phyloP scores from a whole-genome alignment of 2,888 invertebrate species.

The Cistogaster globosa region DNA sequence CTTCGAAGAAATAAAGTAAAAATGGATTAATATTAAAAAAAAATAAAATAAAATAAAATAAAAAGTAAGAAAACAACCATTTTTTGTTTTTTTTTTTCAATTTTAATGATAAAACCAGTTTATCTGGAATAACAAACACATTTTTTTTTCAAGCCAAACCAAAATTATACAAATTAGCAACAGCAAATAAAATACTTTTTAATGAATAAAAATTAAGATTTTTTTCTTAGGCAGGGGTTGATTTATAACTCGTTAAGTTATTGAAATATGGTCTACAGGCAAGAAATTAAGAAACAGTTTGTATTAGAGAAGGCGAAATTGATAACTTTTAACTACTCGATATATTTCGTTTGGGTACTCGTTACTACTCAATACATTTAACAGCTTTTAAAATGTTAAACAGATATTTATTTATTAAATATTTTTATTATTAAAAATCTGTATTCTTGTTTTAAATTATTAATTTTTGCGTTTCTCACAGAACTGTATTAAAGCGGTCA shows the following conservation, averaged over 20 bases:
- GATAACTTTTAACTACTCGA: too few relatives aligned
- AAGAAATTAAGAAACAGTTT: neutral
- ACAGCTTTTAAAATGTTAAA: too few relatives aligned
- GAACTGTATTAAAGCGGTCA: too few relatives aligned
- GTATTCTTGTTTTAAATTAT: too few relatives aligned
- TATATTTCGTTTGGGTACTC: too few relatives aligned
- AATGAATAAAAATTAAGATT: neutral
- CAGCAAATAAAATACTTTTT: neutral
- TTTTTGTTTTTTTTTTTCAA: neutral
- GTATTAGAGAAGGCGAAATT: too few relatives aligned
- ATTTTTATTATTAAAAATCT: too few relatives aligned
- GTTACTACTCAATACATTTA: too few relatives aligned
- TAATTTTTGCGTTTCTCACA: too few relatives aligned
- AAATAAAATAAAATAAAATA: neutral
- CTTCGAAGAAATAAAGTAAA: conserved; percentile 46
- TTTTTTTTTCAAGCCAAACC: neutral
- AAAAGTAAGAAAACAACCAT: conserved; percentile 7
- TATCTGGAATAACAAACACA: conserved; percentile 16
- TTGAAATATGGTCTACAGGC: neutral
- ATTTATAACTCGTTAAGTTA: neutral
- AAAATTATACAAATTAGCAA: conserved; percentile 7
- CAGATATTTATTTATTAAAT: too few relatives aligned
- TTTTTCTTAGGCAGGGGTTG: too few relatives aligned
- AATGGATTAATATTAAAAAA: conserved; percentile 2
- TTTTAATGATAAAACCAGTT: conserved; percentile 43